Evolutionary conservation across 2,888 invertebrate species (phyloP).

Genomic region (Drosophila atripex): DNA sequence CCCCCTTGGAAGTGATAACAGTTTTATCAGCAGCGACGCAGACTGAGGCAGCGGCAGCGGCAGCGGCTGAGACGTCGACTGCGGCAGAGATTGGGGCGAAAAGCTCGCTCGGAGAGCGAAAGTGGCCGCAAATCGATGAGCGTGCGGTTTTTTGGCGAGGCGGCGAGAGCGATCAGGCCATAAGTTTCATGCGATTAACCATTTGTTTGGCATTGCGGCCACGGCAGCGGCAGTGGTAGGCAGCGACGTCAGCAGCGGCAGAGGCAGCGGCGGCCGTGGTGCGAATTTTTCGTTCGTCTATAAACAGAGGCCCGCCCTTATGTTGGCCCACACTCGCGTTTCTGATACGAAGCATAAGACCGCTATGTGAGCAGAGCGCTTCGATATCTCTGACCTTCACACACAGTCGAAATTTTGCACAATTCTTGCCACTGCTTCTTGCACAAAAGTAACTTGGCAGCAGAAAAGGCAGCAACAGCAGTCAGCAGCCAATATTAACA

Average conservation of each 20-base stretch:
- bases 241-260: conserved; percentile 44
- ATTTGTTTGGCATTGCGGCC: conserved; percentile 70
- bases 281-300: conserved; percentile 54
- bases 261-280: conserved; percentile 37
- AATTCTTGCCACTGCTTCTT: conserved; percentile 60
- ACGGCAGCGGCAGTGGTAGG: conserved; percentile 5
- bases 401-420: conserved; percentile 45
- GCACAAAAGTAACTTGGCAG: conserved; percentile 28
- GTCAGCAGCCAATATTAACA: conserved; percentile 7
- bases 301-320: conserved; percentile 71
- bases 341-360: conserved; percentile 51
- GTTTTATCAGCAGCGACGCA: conserved; percentile 30
- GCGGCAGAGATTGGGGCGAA: conserved; percentile 33
- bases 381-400: conserved; percentile 45
- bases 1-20: conserved; percentile 32
- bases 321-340: conserved; percentile 70
- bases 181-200: conserved; percentile 70
- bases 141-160: conserved; percentile 16
- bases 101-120: conserved; percentile 46
- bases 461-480: conserved; percentile 35
- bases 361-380: conserved; percentile 39
- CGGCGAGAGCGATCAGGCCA: conserved; percentile 37
- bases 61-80: conserved; percentile 2
- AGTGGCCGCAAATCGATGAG: conserved; percentile 32
- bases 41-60: conserved; percentile 19